Conservation (phyloP, 2,113 vertebrate species). For the Gracilinanus agilis region DNA sequence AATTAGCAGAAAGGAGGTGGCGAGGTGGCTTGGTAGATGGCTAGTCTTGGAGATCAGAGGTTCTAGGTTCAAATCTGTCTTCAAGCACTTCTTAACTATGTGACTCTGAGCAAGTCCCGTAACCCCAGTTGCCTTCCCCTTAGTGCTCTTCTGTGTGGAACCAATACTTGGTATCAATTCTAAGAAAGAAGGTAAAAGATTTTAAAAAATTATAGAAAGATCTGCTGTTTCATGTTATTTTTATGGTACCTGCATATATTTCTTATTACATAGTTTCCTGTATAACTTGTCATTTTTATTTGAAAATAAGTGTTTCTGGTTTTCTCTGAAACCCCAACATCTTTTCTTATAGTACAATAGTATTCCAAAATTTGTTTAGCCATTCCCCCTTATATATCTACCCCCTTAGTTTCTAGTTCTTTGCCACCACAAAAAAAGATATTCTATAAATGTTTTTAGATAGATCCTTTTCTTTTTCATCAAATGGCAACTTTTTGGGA, state of each 20-base stretch:
- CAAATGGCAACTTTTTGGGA: background rate
- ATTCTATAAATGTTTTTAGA: background rate
- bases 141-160: too few species aligned
- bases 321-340: background rate
- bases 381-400: background rate
- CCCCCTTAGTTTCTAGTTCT: background rate
- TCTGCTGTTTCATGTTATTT: background rate
- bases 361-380: background rate
- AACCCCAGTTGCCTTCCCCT: too few species aligned
- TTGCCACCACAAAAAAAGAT: background rate
- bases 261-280: background rate
- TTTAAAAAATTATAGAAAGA: background rate
- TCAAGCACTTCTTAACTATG: too few species aligned
- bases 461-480: background rate
- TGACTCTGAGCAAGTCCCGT: too few species aligned
- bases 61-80: too few species aligned
- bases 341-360: background rate
- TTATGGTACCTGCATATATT: background rate
- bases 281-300: background rate
- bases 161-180: too few species aligned
- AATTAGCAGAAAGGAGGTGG: background rate
- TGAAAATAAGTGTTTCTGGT: background rate
- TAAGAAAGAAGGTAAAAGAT: too few species aligned
- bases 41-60: too few species aligned
- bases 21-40: too few species aligned